Evolutionary conservation across 2,797 vertebrate genomes (phyloP), one percentile per base, ranked within the genome.

Genomic region (Macroramphosus scolopax): DNA sequence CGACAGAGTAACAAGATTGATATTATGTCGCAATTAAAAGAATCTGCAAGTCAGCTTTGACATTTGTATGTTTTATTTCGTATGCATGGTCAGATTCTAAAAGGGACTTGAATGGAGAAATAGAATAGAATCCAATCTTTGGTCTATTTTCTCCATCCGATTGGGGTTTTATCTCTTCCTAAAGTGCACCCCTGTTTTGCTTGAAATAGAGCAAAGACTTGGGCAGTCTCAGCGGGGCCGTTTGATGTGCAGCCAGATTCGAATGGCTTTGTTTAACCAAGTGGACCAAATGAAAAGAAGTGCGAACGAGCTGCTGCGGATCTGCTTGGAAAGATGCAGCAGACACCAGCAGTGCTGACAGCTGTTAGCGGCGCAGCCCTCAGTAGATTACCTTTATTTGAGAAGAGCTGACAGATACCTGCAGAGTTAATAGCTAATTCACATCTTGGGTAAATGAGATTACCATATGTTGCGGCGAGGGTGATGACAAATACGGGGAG

Each of bases 381-480:
- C 36, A 11, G 16, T 51, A 68, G 61, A 64, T 69, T 39, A 45
- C 33, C 22, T 56, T 64, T 59, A 59, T 64, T 61, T 51, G 51
- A 0, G 2, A 55, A 64, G 73, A 59, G 46, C 42, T 35, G 65
- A 67, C 44, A 50, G 50, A 51, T 48, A 38, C 53, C 57, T 45
- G 31, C 41, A 4, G 73, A 24, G 13, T 44, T 72, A 62, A 53
- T 49, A 10, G 53, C 43, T 53, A 20, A 64, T 70, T 66, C 44
- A 29, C 51, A 50, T 68, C 51, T 32, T 34, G 24, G 41, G n/a
- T 54, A 60, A 63, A 76, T 69, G 51, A 46, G 3, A 59, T 71
- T 54, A 57, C 32, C 52, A 41, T 59, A 54, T 57, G 69, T 59
- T 49, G n/a, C 33, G 34, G 48, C 32, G 32, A 31, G 8, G 17